Conservation (phyloP, 2,797 vertebrate species). For the Acridotheres tristis region DNA sequence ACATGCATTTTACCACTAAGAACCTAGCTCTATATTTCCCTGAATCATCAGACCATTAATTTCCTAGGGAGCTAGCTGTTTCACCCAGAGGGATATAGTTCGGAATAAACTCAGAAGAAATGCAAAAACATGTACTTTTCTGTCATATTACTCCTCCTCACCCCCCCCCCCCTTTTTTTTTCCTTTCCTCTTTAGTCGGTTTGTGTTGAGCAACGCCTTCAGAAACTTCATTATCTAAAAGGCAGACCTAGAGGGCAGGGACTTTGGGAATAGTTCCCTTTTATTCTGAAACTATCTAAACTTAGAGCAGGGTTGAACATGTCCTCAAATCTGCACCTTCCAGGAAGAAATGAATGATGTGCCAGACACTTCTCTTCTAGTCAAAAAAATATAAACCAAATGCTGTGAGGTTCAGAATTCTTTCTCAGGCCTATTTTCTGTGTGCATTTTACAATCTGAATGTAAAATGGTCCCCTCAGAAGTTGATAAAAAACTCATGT, state of each 20-base stretch:
- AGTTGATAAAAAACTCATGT: not conserved
- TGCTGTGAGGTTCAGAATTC: not conserved
- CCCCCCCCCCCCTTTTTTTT: rapidly evolving
- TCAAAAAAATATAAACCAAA: constrained; percentile 42
- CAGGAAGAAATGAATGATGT: constrained; percentile 37
- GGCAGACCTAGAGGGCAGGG: constrained; percentile 31
- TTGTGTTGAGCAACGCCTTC: not conserved
- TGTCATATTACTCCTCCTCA: not conserved
- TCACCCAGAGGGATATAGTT: constrained; percentile 7
- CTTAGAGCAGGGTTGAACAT: constrained; percentile 25
- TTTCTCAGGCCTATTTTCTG: not conserved
- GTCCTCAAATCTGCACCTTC: constrained; percentile 60
- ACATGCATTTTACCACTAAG: not conserved
- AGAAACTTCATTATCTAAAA: constrained; percentile 49
- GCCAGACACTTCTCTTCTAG: constrained; percentile 13
- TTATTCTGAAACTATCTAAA: constrained; percentile 51
- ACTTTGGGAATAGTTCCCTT: constrained; percentile 28
- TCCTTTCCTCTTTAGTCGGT: not conserved
- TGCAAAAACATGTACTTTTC: not conserved
- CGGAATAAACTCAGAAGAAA: constrained; percentile 18
- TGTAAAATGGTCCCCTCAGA: not conserved
- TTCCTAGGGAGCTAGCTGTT: constrained; percentile 12
- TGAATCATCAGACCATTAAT: constrained; percentile 30
- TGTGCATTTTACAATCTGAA: not conserved
- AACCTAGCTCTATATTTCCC: not conserved